Evolutionary conservation across 2,113 vertebrate species (phyloP), one percentile per base, ranked within the genome.

Genomic region (Merops nubicus): DNA sequence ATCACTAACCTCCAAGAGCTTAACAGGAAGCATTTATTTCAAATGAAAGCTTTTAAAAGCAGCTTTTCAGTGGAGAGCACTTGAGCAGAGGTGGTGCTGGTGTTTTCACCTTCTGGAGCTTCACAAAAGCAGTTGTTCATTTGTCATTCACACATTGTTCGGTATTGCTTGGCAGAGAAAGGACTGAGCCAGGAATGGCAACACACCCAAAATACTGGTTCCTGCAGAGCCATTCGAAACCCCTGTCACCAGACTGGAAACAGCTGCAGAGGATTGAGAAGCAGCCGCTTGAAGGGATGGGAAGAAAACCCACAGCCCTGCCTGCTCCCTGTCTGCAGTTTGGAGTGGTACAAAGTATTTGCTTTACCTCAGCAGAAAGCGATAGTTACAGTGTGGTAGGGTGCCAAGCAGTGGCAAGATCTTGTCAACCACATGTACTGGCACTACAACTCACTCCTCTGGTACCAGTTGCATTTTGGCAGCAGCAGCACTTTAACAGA

Each of bases 1-100:
- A 69, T 51, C 5, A 62, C 23, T 42, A 5, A 23, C 29, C 48
- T 81, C 21, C 31, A 40, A 36, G 14, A 65, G 18, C 23, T 69
- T 86, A 65, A 80, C 20, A 76, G 0, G 8, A 62, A 70, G 28
- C 6, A 54, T 94, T 94, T 92, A 94, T 89, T 93, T 77, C 42
- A 62, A 62, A 62, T n/a, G 16, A 73, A 74, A 87, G 31, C 36
- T 86, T 19, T 69, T 38, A 53, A 89, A 75, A 65, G 18, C 53
- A 68, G 20, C 6, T 85, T 77, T 85, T 64, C 65, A 88, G 4
- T 13, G 26, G 77, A 70, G 38, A 88, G n/a, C 29, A 63, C 47
- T 25, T 75, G 15, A 82, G 54, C 38, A 68, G 51, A 47, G 36
- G 31, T 51, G 31, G 47, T 70, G 57, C 51, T 85, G 51, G 25